phyloP scores from a whole-genome alignment of 2,113 vertebrate genomes.

The Paratilapia polleni region DNA sequence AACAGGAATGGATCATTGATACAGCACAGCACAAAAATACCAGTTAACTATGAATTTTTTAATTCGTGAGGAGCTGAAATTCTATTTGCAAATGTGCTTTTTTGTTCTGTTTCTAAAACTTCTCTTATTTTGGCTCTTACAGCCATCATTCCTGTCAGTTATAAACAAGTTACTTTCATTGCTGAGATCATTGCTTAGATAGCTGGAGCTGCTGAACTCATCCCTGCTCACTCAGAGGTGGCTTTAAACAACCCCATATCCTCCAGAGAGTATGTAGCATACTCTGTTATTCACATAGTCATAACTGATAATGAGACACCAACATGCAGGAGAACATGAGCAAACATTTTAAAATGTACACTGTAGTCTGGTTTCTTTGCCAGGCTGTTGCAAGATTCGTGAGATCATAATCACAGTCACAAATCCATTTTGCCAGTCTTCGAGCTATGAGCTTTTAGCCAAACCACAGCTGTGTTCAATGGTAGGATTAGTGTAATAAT shows the following conservation, averaged over 20 bases:
- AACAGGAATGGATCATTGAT: no score
- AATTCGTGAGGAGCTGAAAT: background rate
- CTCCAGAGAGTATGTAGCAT: background rate
- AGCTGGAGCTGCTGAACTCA: background rate
- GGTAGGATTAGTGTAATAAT: background rate
- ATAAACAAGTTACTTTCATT: background rate
- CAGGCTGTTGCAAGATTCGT: background rate
- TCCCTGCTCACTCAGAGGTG: background rate
- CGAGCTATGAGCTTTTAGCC: background rate
- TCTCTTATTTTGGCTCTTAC: background rate
- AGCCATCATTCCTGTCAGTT: constrained; percentile 1
- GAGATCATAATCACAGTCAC: background rate
- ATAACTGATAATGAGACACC: background rate
- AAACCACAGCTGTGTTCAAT: background rate
- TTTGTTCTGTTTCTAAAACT: background rate
- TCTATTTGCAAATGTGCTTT: background rate
- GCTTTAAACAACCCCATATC: background rate
- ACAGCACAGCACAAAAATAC: background rate
- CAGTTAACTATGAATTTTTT: background rate
- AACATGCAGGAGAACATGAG: background rate
- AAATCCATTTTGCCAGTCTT: background rate
- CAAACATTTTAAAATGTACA: background rate
- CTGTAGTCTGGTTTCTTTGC: background rate
- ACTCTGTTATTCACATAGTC: background rate
- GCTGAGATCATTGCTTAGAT: background rate